Evolutionary conservation across 2,113 vertebrate genomes (phyloP), one percentile per base, ranked within the genome.

Genomic region (Oophaga pumilio): DNA sequence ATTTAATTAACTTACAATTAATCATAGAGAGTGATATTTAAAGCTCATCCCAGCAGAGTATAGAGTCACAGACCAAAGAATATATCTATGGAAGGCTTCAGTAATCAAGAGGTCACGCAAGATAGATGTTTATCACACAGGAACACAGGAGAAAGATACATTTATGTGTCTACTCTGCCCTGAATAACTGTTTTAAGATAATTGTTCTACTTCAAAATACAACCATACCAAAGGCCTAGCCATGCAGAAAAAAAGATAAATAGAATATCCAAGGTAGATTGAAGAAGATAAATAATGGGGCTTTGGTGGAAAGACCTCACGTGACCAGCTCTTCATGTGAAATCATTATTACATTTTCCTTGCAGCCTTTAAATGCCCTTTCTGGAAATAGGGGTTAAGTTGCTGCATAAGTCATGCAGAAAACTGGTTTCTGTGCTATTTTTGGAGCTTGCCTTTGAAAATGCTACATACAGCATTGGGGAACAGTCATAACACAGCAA

Each of bases 1-100:
- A 96, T 99, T 98, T 97, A 97, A 99, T 99, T 99, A 99, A 97
- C 96, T 98, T 97, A 94, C 96, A 97, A 99, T 99, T 99, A 99
- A 99, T 98, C 97, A 97, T 92, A 91, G 94, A 95, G 95, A 96
- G 95, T 96, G 97, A 97, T 98, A 96, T 98, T 98, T 98, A 97
- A 98, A 97, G 96, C 96, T 97, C 94, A 94, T 94, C 93, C 93
- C 92, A 69, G 92, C 90, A 92, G 90, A 94, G 92, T 91, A 56
- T 90, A 68, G 91, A 95, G 94, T 94, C 95, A 94, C 92, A 94
- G 94, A 95, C 93, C 94, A 94, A 94, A 94, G 95, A 95, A 96
- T 96, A 94, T 94, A 94, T 94, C 94, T 94, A 96, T 93, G 93
- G 93, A 94, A 96, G 94, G 95, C 93, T 95, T 95, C 92, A 91